phyloP scores from a whole-genome alignment of 2,113 vertebrate species.

The Gymnarchus niloticus region DNA sequence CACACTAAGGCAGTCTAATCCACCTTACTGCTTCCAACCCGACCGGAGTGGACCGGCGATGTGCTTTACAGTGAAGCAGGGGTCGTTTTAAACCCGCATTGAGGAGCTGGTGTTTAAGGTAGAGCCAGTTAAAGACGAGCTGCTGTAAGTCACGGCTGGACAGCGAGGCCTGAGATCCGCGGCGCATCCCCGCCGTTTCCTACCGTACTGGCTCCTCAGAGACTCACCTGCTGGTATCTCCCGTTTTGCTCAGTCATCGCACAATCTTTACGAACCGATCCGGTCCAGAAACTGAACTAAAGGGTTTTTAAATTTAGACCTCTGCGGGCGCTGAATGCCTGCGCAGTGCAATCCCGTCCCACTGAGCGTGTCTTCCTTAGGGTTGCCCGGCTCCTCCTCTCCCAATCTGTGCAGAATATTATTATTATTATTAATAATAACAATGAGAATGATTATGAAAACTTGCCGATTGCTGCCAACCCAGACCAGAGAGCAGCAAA shows the following conservation, averaged over 20 bases:
- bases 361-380: too few relatives aligned
- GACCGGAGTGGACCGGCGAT: too few relatives aligned
- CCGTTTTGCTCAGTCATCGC: slow-evolving; percentile 63
- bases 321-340: background rate
- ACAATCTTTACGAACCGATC: background rate
- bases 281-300: background rate
- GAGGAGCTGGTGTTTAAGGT: too few relatives aligned
- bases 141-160: background rate
- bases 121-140: background rate
- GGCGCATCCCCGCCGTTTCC: slow-evolving; percentile 22
- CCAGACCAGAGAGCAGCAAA: too few relatives aligned
- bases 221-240: slow-evolving; percentile 64
- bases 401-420: too few relatives aligned
- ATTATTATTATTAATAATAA: too few relatives aligned
- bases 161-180: background rate
- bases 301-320: background rate
- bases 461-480: background rate
- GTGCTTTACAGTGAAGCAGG: too few relatives aligned
- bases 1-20: too few relatives aligned
- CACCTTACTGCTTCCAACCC: too few relatives aligned
- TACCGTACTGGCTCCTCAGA: slow-evolving; percentile 26
- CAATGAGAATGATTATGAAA: background rate
- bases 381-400: too few relatives aligned
- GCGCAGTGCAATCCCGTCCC: too few relatives aligned
- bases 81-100: background rate